Evolutionary conservation across 53 echinoderm and acorn worm species (phyloP).

Genomic region (Temnopleurus reevesii): DNA sequence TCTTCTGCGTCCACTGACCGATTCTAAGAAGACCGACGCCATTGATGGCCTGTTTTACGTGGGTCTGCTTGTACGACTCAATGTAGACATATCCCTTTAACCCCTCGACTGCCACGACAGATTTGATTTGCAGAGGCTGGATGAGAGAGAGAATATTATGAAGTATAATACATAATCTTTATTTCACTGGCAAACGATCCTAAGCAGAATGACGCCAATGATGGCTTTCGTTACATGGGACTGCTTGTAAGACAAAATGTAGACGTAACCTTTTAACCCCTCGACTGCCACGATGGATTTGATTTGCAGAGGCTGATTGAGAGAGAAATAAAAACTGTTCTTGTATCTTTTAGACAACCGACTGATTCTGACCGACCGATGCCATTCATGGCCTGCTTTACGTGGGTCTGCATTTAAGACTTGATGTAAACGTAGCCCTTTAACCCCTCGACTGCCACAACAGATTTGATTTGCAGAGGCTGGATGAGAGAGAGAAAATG

Average conservation of each 20-base stretch:
- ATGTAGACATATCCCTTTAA: slow-evolving; percentile 96
- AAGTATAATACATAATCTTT: no score
- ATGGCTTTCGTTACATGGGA: slow-evolving; percentile 93
- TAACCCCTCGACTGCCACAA: slow-evolving; percentile 88
- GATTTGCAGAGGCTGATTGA: slow-evolving; percentile 87
- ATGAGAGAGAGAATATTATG: not conserved
- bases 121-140: slow-evolving; percentile 98
- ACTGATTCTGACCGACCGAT: slow-evolving; percentile 84
- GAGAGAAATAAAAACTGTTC: not conserved
- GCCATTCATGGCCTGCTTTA: slow-evolving; percentile 96
- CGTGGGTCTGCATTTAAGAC: slow-evolving; percentile 97
- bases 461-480: slow-evolving; percentile 98
- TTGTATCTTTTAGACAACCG: no score
- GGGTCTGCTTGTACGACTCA: slow-evolving; percentile 98
- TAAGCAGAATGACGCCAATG: slow-evolving; percentile 78
- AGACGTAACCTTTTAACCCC: slow-evolving; percentile 90
- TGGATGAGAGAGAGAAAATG: not conserved
- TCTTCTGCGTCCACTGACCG: slow-evolving; percentile 93
- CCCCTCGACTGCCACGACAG: slow-evolving; percentile 88
- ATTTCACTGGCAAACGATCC: slow-evolving; percentile 91
- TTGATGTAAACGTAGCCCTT: slow-evolving; percentile 97
- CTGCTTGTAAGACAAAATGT: slow-evolving; percentile 94
- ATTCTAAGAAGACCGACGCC: slow-evolving; percentile 88
- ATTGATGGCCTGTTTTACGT: slow-evolving; percentile 95
- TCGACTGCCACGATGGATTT: slow-evolving; percentile 87